Percentiles rank a stretch among this genome's conserved stretches.
These are phyloP conservation scores for Cephus rjabovi DNA, from an alignment of 2,888 invertebrate genomes.

Conservation along the genomic window DNA sequence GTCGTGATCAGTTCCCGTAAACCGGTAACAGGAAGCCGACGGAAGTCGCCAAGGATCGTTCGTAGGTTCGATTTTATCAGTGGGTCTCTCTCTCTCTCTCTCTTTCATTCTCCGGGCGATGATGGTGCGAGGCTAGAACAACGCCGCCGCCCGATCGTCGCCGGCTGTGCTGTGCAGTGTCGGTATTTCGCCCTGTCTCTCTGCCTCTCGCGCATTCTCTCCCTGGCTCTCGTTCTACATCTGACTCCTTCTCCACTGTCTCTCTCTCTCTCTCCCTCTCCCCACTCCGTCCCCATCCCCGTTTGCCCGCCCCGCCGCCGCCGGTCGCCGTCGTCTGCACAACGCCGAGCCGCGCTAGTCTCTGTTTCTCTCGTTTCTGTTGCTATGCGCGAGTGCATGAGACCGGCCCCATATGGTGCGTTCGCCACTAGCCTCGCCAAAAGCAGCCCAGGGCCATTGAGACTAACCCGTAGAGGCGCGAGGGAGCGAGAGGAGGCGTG, in stretches of 20 bases:
- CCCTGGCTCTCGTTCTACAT: conserved; percentile 21
- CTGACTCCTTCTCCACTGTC: conserved; percentile 21
- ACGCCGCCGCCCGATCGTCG: conserved; percentile 22
- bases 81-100: conserved; percentile 1
- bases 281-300: conserved; percentile 39
- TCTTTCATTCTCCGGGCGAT: conserved; percentile 5
- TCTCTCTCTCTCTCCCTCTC: conserved; percentile 19
- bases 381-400: conserved; percentile 59
- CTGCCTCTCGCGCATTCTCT: conserved; percentile 21
- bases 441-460: conserved; percentile 46
- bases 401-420: conserved; percentile 53
- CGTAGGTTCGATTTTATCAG: neutral
- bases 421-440: conserved; percentile 40
- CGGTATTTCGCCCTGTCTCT: conserved; percentile 19
- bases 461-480: conserved; percentile 44
- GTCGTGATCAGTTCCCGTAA: neutral
- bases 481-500: conserved; percentile 64
- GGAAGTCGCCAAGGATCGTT: neutral
- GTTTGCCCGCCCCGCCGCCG: conserved; percentile 55
- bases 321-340: conserved; percentile 33
- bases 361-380: conserved; percentile 50
- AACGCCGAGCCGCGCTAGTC: conserved; percentile 33
- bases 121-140: conserved; percentile 12
- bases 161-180: conserved; percentile 14
- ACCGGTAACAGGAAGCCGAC: neutral